Base-by-base conservation (phyloP, 2,113 vertebrate genomes). In the Urocolius indicus region DNA sequence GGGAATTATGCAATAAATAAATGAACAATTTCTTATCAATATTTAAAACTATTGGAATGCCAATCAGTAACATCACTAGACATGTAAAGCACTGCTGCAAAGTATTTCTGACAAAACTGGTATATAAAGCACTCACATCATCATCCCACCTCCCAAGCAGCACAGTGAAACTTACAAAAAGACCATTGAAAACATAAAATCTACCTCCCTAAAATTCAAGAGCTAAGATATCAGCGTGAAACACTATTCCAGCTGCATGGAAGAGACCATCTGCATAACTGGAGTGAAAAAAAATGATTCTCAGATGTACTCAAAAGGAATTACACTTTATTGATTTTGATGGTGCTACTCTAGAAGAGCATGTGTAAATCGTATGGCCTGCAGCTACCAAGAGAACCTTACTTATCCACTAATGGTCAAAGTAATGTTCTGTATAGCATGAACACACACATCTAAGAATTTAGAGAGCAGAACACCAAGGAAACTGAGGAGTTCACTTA, bases 41-140 rank as follows among this genome's bases (percentile, higher is more conserved):
- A 93, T 95, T 96, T 95, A 95, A 94, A 96, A 78, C 16, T 41
- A 92, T 93, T 48, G n/a, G 73, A 73, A 88, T 54, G 85, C 54
- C 30, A 87, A 63, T 94, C 85, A 93, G 29, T 93, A 96, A 81
- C 80, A 84, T 15, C 76, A 55, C 8, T 14, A 92, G 83, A 87
- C 80, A 58, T 79, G 68, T 63, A 84, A 92, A 72, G 61, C 38
- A 61, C 52, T 71, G 49, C 41, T 90, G 74, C 54, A 45, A 92
- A 89, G 54, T 23, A 66, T 54, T 82, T 89, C 49, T 82, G 58
- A 65, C 81, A 84, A 90, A 96, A 96, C 78, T 68, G 78, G 80
- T 75, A 65, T 20, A 94, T 75, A 91, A 92, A 89, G 69, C 62
- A 89, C 66, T n/a, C 62, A 78, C 74, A 91, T 24, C 65, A 91